These are phyloP conservation scores for Parascotia fuliginaria DNA, from an alignment of 2,888 invertebrate genomes.

Conservation along the genomic window DNA sequence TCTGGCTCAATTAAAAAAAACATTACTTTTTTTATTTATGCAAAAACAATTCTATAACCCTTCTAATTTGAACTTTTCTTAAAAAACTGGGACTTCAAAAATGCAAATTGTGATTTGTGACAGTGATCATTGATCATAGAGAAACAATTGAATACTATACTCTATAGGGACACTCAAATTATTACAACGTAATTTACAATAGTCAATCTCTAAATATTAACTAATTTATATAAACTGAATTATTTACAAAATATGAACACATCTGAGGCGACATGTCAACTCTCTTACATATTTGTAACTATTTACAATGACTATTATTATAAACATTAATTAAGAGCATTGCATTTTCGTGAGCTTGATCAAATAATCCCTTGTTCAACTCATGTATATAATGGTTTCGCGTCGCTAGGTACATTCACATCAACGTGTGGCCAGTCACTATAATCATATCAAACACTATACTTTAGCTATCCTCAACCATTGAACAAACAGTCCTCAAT, in stretches of 20 bases:
- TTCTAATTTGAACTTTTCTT: conserved; percentile 70
- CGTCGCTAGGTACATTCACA: conserved; percentile 41
- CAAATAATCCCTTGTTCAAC: conserved; percentile 79
- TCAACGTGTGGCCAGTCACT: conserved; percentile 55
- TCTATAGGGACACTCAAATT: conserved; percentile 79
- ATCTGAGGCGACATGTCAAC: conserved; percentile 67
- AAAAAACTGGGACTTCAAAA: conserved; percentile 66
- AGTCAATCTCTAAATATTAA: conserved; percentile 77
- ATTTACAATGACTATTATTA: conserved; percentile 83
- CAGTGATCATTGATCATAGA: conserved; percentile 76
- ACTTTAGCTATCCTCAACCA: conserved; percentile 48
- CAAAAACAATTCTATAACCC: conserved; percentile 72
- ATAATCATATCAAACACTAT: conserved; percentile 23
- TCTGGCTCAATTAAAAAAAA: conserved; percentile 65
- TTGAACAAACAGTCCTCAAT: conserved; percentile 55
- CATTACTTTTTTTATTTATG: conserved; percentile 63
- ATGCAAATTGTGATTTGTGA: conserved; percentile 84
- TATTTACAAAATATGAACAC: conserved; percentile 83
- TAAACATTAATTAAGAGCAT: conserved; percentile 81
- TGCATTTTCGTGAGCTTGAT: conserved; percentile 81
- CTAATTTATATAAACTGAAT: conserved; percentile 76
- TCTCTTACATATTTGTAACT: conserved; percentile 76
- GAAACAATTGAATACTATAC: conserved; percentile 70
- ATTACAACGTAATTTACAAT: conserved; percentile 81
- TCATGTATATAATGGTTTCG: conserved; percentile 50